A percentile compares a stretch with the other conserved stretches of the same genome.
These are phyloP conservation scores for Orthosia gracilis DNA, from an alignment of 2,888 invertebrate genomes.

Conservation along the genomic window DNA sequence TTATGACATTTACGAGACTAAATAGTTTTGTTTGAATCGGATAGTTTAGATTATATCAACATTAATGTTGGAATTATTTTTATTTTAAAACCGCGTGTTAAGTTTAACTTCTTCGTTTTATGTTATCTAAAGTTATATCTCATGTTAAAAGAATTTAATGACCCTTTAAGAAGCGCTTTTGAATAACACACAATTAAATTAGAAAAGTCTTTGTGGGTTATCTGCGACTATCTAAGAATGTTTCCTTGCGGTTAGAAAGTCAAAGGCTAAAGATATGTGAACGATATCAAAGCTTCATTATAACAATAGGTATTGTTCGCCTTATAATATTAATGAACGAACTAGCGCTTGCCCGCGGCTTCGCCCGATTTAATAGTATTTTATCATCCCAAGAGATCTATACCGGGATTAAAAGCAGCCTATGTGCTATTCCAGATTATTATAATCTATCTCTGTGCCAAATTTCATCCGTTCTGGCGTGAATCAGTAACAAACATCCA, in stretches of 20 bases:
- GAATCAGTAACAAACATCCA: too few relatives aligned
- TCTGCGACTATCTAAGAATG: slow-evolving; percentile 37
- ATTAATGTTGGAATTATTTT: slow-evolving; percentile 21
- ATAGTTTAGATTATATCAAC: slow-evolving; percentile 55
- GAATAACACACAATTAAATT: slow-evolving; percentile 56
- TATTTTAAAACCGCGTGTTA: slow-evolving; percentile 29
- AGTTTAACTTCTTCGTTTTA: slow-evolving; percentile 21
- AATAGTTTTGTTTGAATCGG: slow-evolving; percentile 48
- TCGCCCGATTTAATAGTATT: too few relatives aligned
- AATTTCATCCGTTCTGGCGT: too few relatives aligned
- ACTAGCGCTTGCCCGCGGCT: too few relatives aligned
- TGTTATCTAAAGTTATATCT: slow-evolving; percentile 43
- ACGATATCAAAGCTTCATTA: slow-evolving; percentile 10
- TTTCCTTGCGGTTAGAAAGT: slow-evolving; percentile 17
- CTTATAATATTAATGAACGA: slow-evolving; percentile 1
- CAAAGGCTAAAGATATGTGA: slow-evolving; percentile 32
- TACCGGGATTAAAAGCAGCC: too few relatives aligned
- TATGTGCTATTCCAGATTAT: too few relatives aligned
- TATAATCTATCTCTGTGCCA: too few relatives aligned
- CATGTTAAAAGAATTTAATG: slow-evolving; percentile 58
- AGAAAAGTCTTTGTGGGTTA: slow-evolving; percentile 30
- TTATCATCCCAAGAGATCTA: too few relatives aligned
- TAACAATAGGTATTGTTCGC: slow-evolving; percentile 29
- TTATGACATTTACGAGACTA: slow-evolving; percentile 60
- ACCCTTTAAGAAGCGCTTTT: slow-evolving; percentile 30